Conservation (phyloP, 2,888 invertebrate species). For the Drosophila phalerata region DNA sequence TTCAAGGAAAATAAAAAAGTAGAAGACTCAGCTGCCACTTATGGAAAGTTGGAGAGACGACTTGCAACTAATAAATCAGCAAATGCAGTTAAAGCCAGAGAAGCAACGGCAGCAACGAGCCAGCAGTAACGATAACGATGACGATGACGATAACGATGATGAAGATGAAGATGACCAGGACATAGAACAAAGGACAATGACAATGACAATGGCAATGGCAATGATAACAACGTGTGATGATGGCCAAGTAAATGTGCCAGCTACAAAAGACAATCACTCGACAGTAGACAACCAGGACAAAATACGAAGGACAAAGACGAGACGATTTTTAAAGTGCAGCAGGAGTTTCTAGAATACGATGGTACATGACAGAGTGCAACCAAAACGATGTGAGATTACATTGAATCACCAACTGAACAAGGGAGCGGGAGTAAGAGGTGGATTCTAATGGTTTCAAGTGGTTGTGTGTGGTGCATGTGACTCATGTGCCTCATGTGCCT, state of each 20-base stretch:
- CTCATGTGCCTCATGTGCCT: slow-evolving; percentile 7
- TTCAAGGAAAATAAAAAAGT: not conserved
- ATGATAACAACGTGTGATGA: slow-evolving; percentile 33
- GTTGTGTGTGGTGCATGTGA: slow-evolving; percentile 13
- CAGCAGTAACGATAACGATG: slow-evolving; percentile 19
- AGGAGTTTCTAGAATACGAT: slow-evolving; percentile 14
- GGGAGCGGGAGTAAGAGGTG: not conserved
- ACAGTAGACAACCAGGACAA: slow-evolving; percentile 22
- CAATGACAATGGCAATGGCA: slow-evolving; percentile 19
- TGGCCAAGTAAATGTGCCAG: slow-evolving; percentile 46
- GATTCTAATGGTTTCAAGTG: slow-evolving; percentile 5
- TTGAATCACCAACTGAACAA: slow-evolving; percentile 25
- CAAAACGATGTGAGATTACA: slow-evolving; percentile 46
- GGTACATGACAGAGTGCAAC: slow-evolving; percentile 40
- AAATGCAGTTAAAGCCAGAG: slow-evolving; percentile 49
- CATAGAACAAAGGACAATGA: slow-evolving; percentile 17
- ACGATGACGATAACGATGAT: slow-evolving; percentile 41
- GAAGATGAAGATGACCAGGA: slow-evolving; percentile 46
- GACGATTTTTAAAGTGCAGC: slow-evolving; percentile 8
- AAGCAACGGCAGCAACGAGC: slow-evolving; percentile 37
- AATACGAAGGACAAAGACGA: slow-evolving; percentile 9
- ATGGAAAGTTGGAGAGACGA: slow-evolving; percentile 16
- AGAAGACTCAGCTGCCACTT: slow-evolving; percentile 6
- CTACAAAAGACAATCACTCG: slow-evolving; percentile 18
- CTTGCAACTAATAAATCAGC: slow-evolving; percentile 62